phyloP scores from a whole-genome alignment of 2,113 vertebrate species.

The Tor tambroides region DNA sequence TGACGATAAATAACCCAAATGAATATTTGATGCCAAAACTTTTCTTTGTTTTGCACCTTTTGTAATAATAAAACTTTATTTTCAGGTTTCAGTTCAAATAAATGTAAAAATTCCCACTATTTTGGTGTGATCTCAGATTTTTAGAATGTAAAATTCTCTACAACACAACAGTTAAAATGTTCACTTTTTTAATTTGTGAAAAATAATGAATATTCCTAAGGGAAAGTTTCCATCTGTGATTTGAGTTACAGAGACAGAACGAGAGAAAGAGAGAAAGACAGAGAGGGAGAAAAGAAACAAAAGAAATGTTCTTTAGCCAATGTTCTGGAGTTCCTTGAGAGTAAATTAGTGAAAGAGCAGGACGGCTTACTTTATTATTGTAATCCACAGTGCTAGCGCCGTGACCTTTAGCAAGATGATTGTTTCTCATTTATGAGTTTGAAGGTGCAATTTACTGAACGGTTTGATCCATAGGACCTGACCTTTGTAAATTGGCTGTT shows the following conservation, averaged over 20 bases:
- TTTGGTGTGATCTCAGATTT: not conserved
- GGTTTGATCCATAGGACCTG: slow-evolving; percentile 82
- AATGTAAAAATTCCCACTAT: not conserved
- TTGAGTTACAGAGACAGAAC: slow-evolving; percentile 28
- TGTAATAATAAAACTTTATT: not conserved
- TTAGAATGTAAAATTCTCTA: not conserved
- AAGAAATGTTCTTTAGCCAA: slow-evolving; percentile 47
- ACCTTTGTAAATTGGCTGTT: slow-evolving; percentile 89
- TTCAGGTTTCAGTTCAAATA: not conserved
- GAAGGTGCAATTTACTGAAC: slow-evolving; percentile 82
- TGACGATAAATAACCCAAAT: not conserved
- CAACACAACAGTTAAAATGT: slow-evolving; percentile 27
- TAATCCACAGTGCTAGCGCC: slow-evolving; percentile 77
- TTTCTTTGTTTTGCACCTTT: not conserved
- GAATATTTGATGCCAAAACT: not conserved
- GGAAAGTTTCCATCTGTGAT: slow-evolving; percentile 36
- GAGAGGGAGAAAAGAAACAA: slow-evolving; percentile 29
- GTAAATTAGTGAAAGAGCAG: slow-evolving; percentile 67
- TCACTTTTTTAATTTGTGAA: slow-evolving; percentile 22
- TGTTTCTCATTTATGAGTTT: slow-evolving; percentile 84
- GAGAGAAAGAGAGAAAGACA: not conserved
- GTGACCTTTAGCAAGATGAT: slow-evolving; percentile 80
- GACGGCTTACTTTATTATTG: slow-evolving; percentile 79
- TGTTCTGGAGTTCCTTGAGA: slow-evolving; percentile 53
- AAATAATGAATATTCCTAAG: slow-evolving; percentile 50